Evolutionary conservation across 2,113 vertebrate species (phyloP), one percentile per base, ranked within the genome.

Genomic region (Vireo altiloquus): DNA sequence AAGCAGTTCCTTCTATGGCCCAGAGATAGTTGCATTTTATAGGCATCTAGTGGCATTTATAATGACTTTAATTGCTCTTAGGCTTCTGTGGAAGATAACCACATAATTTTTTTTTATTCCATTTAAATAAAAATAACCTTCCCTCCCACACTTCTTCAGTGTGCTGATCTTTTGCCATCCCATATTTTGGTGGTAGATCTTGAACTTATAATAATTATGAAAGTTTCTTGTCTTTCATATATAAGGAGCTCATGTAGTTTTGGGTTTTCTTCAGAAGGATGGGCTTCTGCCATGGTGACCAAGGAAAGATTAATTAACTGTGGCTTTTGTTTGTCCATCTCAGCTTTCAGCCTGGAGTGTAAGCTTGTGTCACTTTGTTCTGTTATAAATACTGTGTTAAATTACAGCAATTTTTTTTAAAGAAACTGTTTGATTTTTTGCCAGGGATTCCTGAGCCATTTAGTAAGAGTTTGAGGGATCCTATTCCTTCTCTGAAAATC

Each of bases 401-500:
- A 96, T 97, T 97, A 91, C 85, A 96, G 71, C 94, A 92, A 72
- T 89, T 93, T 69, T 82, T 91, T 91, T 93, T 30, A 96, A 96
- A 96, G 96, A 97, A 96, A 94, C 88, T 90, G 76, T 97, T 98
- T 98, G 97, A 97, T 98, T 97, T 97, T 92, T 96, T 97, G 97
- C 96, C 95, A 98, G 95, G 94, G 91, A 98, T 98, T 98, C 95
- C 96, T 96, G 79, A 97, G 66, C 92, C 79, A 88, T 96, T 89
- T 96, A 95, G 96, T 98, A 97, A 98, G 96, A 63, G 50, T 96
- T 97, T 92, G 77, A 95, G 95, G 96, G 94, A 98, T 97, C 95
- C 91, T 95, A 61, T 97, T 96, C 96, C 86, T 96, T 92, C 97
- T 97, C 97, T 97, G 95, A 95, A 97, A 97, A 94, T 90, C 88